Evolutionary conservation across 2,888 invertebrate genomes (phyloP).

Genomic region (Thysanoteuthis rhombus): DNA sequence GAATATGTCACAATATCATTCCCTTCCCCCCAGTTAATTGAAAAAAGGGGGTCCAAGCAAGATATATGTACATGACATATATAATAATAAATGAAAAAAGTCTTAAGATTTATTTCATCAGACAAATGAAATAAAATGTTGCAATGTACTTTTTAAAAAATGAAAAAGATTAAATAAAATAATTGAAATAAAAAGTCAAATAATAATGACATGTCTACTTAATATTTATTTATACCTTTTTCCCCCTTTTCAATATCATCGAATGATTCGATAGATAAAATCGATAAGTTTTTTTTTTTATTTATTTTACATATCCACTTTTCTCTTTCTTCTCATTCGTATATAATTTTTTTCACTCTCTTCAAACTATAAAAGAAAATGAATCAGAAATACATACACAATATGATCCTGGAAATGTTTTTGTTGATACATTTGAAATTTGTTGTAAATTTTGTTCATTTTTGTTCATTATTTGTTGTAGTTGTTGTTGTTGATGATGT

Average conservation of each 20-base stretch:
- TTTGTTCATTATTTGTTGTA: background rate
- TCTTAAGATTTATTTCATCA: background rate
- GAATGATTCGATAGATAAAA: background rate
- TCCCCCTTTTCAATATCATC: background rate
- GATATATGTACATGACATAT: no score
- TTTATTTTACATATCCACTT: background rate
- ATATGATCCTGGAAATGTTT: background rate
- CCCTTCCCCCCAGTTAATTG: no score
- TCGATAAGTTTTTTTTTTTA: background rate
- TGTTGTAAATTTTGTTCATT: background rate
- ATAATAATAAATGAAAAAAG: background rate
- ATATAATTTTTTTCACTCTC: background rate
- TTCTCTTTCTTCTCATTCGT: conserved; percentile 12
- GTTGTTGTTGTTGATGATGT: background rate
- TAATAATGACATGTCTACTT: background rate
- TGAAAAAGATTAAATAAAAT: no score
- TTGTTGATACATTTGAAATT: background rate
- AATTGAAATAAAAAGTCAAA: background rate
- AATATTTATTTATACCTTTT: background rate
- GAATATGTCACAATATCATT: no score
- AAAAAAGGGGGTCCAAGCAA: no score
- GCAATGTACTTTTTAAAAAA: background rate
- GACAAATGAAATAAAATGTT: background rate
- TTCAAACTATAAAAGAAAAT: conserved; percentile 12
- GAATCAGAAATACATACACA: conserved; percentile 12